Base-by-base conservation (phyloP, 2,888 invertebrate species). In the Hypsopygia costalis region DNA sequence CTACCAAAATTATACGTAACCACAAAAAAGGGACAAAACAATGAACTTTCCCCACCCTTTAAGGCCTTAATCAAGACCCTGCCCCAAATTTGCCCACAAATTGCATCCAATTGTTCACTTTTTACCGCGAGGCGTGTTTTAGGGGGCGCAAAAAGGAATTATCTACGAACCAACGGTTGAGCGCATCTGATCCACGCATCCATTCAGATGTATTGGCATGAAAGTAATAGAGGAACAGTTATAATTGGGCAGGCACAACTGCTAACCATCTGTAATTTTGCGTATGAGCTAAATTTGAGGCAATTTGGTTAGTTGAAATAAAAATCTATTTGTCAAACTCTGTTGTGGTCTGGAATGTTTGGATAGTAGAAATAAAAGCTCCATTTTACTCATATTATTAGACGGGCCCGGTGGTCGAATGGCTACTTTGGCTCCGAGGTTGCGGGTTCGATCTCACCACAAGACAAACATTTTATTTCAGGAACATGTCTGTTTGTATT, bases 81-180 rank as follows among this genome's bases (percentile, higher is more conserved):
- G 82, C 77, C 82, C 85, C 59, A 79, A 81, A 81, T 83, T 86
- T 77, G 73, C 76, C 86, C 86, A 77, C 87, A 88, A 87, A 88
- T 88, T 87, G 87, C 85, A 81, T 77, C 76, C 85, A 86, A 87
- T 87, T 87, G 88, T 88, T 87, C 87, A 86, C 75, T 88, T 87
- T 88, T 88, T 88, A 86, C 78, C 78, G 59, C 72, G 62, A 72
- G 69, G 60, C 66, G 62, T 69, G 69, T 74, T 68, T 70, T 52
- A 73, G 81, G 83, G 80, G 71, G 75, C 62, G 59, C 51, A 62
- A 63, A 68, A 71, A 70, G 64, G 69, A 73, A 77, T 76, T 76
- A 72, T 75, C 74, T 62, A 52, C 59, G 51, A 55, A 51, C 59
- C 53, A 53, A 62, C 62, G 70, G 64, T 61, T 66, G 58, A 53